Conservation (phyloP, 1,140 invertebrate species). For the Myzus persicae region DNA sequence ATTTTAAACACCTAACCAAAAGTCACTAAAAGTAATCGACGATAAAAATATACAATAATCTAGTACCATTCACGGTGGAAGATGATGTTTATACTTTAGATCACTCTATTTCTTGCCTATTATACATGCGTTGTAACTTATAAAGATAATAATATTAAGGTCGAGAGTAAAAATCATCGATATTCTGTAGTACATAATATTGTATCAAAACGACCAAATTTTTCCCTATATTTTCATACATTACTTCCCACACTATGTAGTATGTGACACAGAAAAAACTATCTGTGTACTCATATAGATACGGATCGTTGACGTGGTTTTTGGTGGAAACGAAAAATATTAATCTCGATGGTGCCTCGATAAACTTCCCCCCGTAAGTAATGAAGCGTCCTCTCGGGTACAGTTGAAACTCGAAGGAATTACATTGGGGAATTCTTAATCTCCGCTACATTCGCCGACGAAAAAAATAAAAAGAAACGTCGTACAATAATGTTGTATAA, state of each 20-base stretch:
- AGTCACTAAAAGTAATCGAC: neutral
- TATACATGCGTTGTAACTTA: neutral
- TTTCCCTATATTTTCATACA: neutral
- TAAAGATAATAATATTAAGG: neutral
- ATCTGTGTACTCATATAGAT: neutral
- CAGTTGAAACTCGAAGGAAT: neutral
- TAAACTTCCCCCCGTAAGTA: neutral
- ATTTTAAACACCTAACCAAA: neutral
- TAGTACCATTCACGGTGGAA: neutral
- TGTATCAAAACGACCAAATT: neutral
- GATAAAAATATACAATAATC: neutral
- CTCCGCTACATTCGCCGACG: neutral
- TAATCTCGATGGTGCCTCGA: neutral
- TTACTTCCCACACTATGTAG: neutral
- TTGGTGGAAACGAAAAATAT: neutral
- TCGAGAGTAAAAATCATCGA: neutral
- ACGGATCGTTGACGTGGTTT: neutral
- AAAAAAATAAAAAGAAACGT: neutral
- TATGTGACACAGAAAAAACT: neutral
- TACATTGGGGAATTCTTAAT: constrained; percentile 24
- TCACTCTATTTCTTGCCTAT: neutral
- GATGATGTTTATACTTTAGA: neutral
- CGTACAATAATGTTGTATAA: neutral
- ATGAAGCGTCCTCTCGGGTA: constrained; percentile 10
- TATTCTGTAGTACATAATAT: neutral